Percentiles rank a stretch among this genome's conserved stretches.
Evolutionary conservation across 2,888 invertebrate genomes (phyloP).

Genomic region (Apoda limacodes): DNA sequence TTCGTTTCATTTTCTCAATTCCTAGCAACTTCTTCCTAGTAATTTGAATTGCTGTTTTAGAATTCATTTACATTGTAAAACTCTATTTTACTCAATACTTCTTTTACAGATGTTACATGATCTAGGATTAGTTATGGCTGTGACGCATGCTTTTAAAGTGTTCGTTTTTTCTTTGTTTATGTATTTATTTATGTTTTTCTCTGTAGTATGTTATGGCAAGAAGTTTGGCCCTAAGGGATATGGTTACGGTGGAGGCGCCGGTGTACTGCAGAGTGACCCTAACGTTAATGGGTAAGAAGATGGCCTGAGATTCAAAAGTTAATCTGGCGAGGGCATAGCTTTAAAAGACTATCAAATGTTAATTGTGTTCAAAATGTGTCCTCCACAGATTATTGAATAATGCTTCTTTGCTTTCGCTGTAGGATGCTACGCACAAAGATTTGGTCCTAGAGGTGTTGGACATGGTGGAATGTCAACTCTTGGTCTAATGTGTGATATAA

Average conservation of each 20-base stretch:
- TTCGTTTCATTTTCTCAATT: no score
- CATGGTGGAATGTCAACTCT: constrained; percentile 89
- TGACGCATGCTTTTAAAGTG: constrained; percentile 5
- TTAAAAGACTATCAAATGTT: constrained; percentile 18
- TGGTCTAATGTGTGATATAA: constrained; percentile 87
- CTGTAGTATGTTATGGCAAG: constrained; percentile 93
- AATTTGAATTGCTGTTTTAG: no score
- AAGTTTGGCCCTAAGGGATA: constrained; percentile 98
- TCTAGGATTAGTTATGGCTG: constrained; percentile 2
- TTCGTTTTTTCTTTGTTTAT: constrained; percentile 23
- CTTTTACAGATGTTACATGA: no score
- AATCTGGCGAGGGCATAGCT: constrained; percentile 56
- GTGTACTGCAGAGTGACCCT: constrained; percentile 91
- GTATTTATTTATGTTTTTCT: constrained; percentile 50
- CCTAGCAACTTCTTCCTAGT: no score
- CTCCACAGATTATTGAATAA: constrained; percentile 41
- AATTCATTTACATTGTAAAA: no score
- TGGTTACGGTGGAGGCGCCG: constrained; percentile 97
- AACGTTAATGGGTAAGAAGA: constrained; percentile 82
- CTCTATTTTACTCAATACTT: no score
- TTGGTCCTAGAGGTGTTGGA: constrained; percentile 94
- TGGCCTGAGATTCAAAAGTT: constrained; percentile 40
- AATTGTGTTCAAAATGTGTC: constrained; percentile 30
- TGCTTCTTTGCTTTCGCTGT: constrained; percentile 62
- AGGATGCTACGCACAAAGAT: constrained; percentile 97